Evolutionary conservation across 2,888 invertebrate species (phyloP).

Genomic region (Venusia cambrica): DNA sequence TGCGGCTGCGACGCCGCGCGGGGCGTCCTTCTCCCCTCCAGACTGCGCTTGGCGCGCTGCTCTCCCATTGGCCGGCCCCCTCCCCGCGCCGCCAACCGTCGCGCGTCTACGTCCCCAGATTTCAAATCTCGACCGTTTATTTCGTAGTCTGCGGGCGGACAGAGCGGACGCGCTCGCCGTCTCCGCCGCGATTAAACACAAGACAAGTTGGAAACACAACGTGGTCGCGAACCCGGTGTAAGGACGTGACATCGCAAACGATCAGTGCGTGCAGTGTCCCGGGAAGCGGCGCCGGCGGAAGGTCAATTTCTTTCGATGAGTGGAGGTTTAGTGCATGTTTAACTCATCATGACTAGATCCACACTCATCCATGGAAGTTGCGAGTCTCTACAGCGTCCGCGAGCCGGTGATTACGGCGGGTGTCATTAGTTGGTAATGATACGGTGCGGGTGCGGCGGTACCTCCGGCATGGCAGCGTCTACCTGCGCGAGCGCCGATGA

Average conservation of each 20-base stretch:
- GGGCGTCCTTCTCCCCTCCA: slow-evolving; percentile 57
- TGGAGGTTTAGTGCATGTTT: slow-evolving; percentile 89
- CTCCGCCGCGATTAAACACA: slow-evolving; percentile 47
- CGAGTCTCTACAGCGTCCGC: slow-evolving; percentile 66
- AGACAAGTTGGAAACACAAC: slow-evolving; percentile 53
- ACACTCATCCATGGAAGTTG: slow-evolving; percentile 89
- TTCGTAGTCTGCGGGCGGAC: slow-evolving; percentile 67
- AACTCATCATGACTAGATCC: slow-evolving; percentile 87
- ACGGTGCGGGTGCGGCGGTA: slow-evolving; percentile 70
- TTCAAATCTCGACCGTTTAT: slow-evolving; percentile 82
- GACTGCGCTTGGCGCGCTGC: slow-evolving; percentile 62
- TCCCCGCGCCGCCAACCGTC: slow-evolving; percentile 46
- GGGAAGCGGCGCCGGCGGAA: slow-evolving; percentile 46
- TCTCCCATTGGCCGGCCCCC: slow-evolving; percentile 50
- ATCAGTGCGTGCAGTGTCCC: slow-evolving; percentile 72
- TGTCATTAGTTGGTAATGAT: slow-evolving; percentile 73
- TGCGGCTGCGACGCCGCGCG: too few species aligned
- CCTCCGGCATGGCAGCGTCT: slow-evolving; percentile 49
- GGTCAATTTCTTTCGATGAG: slow-evolving; percentile 85
- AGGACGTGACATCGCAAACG: slow-evolving; percentile 69
- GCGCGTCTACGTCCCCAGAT: slow-evolving; percentile 75
- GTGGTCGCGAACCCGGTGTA: slow-evolving; percentile 70
- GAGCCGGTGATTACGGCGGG: slow-evolving; percentile 55
- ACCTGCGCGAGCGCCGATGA: slow-evolving; percentile 50
- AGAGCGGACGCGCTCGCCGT: slow-evolving; percentile 52